These are phyloP conservation scores for Rhagophthalmus giganteus DNA, from an alignment of 2,888 invertebrate genomes.

Conservation along the genomic window DNA sequence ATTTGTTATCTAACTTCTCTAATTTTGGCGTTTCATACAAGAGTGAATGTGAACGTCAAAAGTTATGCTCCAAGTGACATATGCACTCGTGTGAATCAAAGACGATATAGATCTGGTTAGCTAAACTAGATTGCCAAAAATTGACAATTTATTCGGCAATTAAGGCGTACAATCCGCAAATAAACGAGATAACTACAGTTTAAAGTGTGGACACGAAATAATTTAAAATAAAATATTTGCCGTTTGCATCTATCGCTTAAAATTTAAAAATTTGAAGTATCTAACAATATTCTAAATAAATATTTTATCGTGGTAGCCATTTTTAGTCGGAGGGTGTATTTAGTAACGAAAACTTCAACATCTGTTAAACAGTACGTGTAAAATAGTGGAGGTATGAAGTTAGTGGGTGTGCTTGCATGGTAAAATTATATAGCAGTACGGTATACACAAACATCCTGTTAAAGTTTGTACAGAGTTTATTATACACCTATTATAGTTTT, in stretches of 20 bases:
- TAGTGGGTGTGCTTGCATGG: constrained; percentile 35
- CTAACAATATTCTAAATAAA: too few relatives aligned
- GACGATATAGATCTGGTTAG: constrained; percentile 16
- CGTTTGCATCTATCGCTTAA: too few relatives aligned
- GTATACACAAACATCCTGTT: constrained; percentile 23
- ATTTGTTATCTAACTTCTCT: constrained; percentile 19
- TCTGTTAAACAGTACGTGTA: not conserved
- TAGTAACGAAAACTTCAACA: not conserved
- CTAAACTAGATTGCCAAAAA: constrained; percentile 10
- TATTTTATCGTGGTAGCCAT: not conserved
- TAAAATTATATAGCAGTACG: constrained; percentile 35
- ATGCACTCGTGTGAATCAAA: constrained; percentile 6
- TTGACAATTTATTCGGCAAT: not conserved
- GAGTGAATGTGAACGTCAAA: constrained; percentile 12
- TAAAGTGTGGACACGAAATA: too few relatives aligned
- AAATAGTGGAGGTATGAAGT: constrained; percentile 2
- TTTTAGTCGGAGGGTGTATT: not conserved
- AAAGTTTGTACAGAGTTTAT: not conserved
- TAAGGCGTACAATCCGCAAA: not conserved
- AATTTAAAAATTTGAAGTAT: too few relatives aligned
- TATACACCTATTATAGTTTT: not conserved
- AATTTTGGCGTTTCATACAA: constrained; percentile 18
- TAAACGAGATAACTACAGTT: not conserved
- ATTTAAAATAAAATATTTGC: too few relatives aligned
- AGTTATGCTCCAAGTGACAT: constrained; percentile 15